These are phyloP conservation scores for Ceratoteleas bidentatus DNA, from an alignment of 1,140 invertebrate species.

Conservation along the genomic window DNA sequence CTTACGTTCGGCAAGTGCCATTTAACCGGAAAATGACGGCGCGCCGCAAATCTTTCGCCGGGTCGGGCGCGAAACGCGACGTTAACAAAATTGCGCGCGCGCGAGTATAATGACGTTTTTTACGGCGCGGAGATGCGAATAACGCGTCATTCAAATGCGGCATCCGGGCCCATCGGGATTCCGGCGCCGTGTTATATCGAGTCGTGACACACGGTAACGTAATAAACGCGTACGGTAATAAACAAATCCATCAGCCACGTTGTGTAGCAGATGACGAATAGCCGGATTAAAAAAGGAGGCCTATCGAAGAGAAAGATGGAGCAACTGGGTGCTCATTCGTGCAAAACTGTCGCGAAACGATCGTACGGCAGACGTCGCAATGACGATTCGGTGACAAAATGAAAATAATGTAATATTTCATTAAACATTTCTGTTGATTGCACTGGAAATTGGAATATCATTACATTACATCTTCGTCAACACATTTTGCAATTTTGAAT, in stretches of 20 bases:
- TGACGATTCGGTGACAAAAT: neutral
- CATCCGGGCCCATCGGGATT: conserved; percentile 40
- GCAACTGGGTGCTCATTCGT: conserved; percentile 66
- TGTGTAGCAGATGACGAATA: conserved; percentile 68
- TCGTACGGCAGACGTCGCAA: conserved; percentile 14
- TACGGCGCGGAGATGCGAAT: conserved; percentile 30
- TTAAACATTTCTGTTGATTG: too few relatives aligned
- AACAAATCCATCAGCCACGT: conserved; percentile 58
- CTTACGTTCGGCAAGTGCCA: conserved; percentile 23
- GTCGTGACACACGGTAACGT: conserved; percentile 54
- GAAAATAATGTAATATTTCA: too few relatives aligned
- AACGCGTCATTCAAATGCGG: conserved; percentile 40
- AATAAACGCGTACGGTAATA: conserved; percentile 61
- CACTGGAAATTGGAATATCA: too few relatives aligned
- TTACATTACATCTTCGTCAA: too few relatives aligned
- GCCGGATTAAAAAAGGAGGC: conserved; percentile 40
- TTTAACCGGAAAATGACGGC: conserved; percentile 32
- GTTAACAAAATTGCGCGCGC: conserved; percentile 35
- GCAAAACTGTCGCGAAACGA: conserved; percentile 71
- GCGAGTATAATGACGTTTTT: conserved; percentile 45
- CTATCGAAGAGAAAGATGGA: neutral
- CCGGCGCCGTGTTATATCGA: conserved; percentile 46
- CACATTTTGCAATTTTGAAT: too few relatives aligned
- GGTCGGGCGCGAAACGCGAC: conserved; percentile 15
- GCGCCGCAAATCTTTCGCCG: conserved; percentile 37